Evolutionary conservation across 2,113 vertebrate species (phyloP).

Genomic region (Xiphophorus couchianus): DNA sequence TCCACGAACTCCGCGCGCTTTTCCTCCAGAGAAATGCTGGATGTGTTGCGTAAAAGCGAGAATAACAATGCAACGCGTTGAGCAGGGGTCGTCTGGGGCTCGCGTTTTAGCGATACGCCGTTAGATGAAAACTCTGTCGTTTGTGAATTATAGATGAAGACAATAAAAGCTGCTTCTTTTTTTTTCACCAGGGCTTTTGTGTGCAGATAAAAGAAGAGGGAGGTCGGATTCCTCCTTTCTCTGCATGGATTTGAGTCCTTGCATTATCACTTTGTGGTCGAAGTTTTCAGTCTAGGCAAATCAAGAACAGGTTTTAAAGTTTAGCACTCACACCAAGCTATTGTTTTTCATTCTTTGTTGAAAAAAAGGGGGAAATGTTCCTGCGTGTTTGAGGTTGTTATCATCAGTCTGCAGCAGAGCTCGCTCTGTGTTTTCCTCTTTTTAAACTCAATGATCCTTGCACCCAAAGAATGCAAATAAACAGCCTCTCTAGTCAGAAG

Average conservation of each 20-base stretch:
- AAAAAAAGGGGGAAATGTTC: background rate
- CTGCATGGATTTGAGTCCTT: background rate
- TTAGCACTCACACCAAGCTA: slow-evolving; percentile 4
- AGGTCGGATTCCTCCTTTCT: background rate
- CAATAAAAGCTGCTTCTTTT: background rate
- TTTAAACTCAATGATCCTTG: slow-evolving; percentile 42
- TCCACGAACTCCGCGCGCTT: background rate
- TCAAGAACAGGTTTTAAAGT: background rate
- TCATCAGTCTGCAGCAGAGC: slow-evolving; percentile 50
- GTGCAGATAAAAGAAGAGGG: background rate
- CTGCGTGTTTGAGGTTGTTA: slow-evolving; percentile 35
- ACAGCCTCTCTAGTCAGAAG: slow-evolving; percentile 37
- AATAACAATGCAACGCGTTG: slow-evolving; percentile 45
- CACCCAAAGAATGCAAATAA: slow-evolving; percentile 9
- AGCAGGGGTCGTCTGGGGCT: slow-evolving; percentile 22
- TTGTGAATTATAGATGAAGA: slow-evolving; percentile 39
- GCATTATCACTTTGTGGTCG: background rate
- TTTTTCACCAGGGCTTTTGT: background rate
- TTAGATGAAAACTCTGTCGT: slow-evolving; percentile 2
- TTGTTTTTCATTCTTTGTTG: slow-evolving; percentile 4
- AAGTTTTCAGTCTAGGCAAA: background rate
- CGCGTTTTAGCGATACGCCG: slow-evolving; percentile 7
- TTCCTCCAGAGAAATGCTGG: slow-evolving; percentile 13
- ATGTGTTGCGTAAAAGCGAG: slow-evolving; percentile 42
- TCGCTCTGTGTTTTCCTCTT: slow-evolving; percentile 35